Conservation (phyloP, 2,797 vertebrate genomes). For the Malurus leucopterus region DNA sequence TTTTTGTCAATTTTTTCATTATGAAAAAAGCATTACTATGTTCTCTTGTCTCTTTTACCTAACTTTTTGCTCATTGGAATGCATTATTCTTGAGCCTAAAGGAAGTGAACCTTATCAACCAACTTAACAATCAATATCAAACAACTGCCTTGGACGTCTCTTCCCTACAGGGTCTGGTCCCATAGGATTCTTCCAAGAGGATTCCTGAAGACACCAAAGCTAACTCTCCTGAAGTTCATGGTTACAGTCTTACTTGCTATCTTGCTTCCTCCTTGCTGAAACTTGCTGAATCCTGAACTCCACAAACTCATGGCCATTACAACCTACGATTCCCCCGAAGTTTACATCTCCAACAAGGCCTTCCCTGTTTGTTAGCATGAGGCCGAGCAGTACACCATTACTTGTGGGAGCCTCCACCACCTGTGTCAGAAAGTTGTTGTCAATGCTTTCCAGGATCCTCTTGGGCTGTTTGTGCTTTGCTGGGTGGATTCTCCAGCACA, state of each 20-base stretch:
- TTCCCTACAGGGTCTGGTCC: neutral
- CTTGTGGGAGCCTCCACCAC: too few species aligned
- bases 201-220: accelerated
- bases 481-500: neutral
- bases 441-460: neutral
- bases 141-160: neutral
- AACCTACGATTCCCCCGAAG: neutral
- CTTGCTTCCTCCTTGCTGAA: neutral
- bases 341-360: neutral
- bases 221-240: neutral
- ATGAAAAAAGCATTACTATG: neutral
- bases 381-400: neutral
- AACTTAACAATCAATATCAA: neutral
- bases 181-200: neutral
- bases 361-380: neutral
- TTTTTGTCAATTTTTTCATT: neutral
- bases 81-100: neutral
- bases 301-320: neutral
- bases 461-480: neutral
- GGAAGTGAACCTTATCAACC: neutral
- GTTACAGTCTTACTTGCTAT: neutral
- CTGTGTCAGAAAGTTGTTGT: neutral
- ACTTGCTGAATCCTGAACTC: too few species aligned
- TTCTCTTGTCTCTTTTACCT: neutral
- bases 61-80: neutral